Evolutionary conservation across 1,140 invertebrate species (phyloP).

Genomic region (Rhagoletis pomonella): DNA sequence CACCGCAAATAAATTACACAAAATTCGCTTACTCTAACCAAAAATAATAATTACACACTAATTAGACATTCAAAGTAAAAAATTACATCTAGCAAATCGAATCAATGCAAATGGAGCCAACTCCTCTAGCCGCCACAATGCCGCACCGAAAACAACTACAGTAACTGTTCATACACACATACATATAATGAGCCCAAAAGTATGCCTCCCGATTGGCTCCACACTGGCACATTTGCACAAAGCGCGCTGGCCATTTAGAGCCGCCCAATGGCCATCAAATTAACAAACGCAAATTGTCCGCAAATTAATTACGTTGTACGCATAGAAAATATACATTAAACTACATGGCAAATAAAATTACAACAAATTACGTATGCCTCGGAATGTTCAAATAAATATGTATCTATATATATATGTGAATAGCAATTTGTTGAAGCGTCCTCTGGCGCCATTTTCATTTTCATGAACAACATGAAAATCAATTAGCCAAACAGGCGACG

Average conservation of each 20-base stretch:
- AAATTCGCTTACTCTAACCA: neutral
- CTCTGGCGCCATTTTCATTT: constrained; percentile 42
- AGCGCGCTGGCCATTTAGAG: neutral
- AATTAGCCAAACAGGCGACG: constrained; percentile 48
- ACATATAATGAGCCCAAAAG: constrained; percentile 29
- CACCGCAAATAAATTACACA: neutral
- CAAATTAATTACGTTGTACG: constrained; percentile 49
- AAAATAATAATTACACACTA: constrained; percentile 46
- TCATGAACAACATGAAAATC: constrained; percentile 46
- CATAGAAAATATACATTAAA: constrained; percentile 34
- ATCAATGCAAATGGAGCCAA: constrained; percentile 34
- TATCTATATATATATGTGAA: neutral
- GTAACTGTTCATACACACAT: too few species aligned
- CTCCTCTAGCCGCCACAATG: neutral
- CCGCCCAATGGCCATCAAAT: constrained; percentile 52
- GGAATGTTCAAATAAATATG: constrained; percentile 5
- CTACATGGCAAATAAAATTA: neutral
- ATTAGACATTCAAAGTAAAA: constrained; percentile 35
- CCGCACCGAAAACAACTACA: neutral
- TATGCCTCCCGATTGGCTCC: neutral
- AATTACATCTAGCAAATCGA: constrained; percentile 43
- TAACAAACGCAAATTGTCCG: constrained; percentile 53
- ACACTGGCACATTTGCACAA: neutral
- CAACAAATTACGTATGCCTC: neutral
- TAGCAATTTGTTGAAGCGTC: constrained; percentile 14